Conservation (phyloP, 2,888 invertebrate genomes). For the Lasioglossum vierecki region DNA sequence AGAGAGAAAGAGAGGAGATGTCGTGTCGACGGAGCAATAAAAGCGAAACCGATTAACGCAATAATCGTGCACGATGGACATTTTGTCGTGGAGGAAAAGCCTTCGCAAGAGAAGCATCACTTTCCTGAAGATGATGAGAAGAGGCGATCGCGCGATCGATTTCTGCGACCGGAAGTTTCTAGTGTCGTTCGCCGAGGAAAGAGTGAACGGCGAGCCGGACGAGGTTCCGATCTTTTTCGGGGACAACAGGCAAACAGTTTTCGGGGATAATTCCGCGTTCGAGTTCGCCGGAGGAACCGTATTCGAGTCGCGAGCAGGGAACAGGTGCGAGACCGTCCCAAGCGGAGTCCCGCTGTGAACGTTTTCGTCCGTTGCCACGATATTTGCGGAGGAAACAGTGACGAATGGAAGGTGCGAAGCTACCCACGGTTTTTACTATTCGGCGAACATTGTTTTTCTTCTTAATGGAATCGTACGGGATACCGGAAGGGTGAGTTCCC, state of each 20-base stretch:
- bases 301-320: slow-evolving; percentile 2
- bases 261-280: background rate
- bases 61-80: slow-evolving; percentile 28
- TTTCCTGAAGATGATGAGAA: slow-evolving; percentile 19
- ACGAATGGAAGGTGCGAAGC: slow-evolving; percentile 30
- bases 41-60: slow-evolving; percentile 5
- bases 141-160: slow-evolving; percentile 12
- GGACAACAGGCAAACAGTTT: background rate
- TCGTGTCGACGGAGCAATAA: background rate
- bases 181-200: slow-evolving; percentile 9
- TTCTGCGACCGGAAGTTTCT: slow-evolving; percentile 9
- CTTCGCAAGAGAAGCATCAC: background rate
- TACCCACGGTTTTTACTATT: background rate
- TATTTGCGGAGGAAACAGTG: background rate
- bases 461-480: slow-evolving; percentile 30
- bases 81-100: background rate
- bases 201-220: background rate
- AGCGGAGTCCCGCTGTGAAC: background rate
- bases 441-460: slow-evolving; percentile 33
- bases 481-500: slow-evolving; percentile 1
- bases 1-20: too few relatives aligned
- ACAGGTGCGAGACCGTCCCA: background rate
- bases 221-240: background rate
- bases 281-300: background rate
- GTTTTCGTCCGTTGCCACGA: background rate